Base-by-base conservation (phyloP, 2,888 invertebrate species). In the Dorcus hopei region DNA sequence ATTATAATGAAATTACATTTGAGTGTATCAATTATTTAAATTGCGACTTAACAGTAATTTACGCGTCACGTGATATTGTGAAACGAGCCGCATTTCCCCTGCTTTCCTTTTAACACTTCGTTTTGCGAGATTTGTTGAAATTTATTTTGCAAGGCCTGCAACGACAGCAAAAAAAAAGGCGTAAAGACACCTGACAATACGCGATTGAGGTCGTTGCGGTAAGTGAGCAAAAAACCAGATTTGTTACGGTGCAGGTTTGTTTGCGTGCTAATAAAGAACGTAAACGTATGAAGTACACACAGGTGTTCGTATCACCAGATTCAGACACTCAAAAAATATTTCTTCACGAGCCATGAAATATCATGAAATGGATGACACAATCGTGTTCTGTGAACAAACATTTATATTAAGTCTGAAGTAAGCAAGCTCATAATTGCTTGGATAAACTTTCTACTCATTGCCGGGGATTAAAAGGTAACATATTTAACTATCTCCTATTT, bases 221-320 rank as follows among this genome's bases (percentile, higher is more conserved):
- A 59, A 59, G 55, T 59, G 59, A 55, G 59, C 55, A 59, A 59
- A 59, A 58, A 59, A 59, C 59, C 55, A 59, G 59, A 59, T 59
- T 59, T 48, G 59, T 54, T 55, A 59, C 52, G 52, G 59, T 56
- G 55, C 59, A 49, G 55, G 49, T 55, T 54, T 55, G 55, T 59
- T 59, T 59, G 52, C 55, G 55, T 52, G 59, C 54, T 59, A 59
- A 59, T 59, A 59, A 59, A 59, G 59, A 59, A 59, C 48, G 59
- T 48, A 59, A 59, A 59, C 59, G 54, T 59, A 55, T 49, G 58
- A 39, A 54, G 52, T 55, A 59, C 55, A 59, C 55, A 59, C 58
- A 59, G 58, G 54, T 54, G 54, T 55, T 49, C 47, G 42, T 49
- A 38, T n/a, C 49, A 50, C 49, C 40, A 49, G 53, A 45, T 41